Base-by-base conservation (phyloP, 2,797 vertebrate genomes). In the Poeciliopsis gracilis region DNA sequence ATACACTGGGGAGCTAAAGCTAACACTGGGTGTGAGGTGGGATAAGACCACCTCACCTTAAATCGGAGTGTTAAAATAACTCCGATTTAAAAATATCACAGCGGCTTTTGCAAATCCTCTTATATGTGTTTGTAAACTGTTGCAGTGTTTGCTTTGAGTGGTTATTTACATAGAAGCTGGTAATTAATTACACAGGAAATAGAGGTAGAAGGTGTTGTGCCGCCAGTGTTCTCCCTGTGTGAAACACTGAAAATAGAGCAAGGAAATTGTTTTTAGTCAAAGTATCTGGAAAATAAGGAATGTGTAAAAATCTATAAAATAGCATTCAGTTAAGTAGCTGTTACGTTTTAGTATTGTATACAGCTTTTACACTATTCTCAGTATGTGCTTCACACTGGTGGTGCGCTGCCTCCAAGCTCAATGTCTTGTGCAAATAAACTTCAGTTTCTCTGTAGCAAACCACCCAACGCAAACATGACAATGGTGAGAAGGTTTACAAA, bases 121-220 rank as follows among this genome's bases (percentile, higher is more conserved):
- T 63, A 36, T 66, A 11, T 23, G 33, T 5, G 23, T 38, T 38
- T 36, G 18, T 20, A 36, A 66, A 66, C 61, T 10, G 61, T 63
- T 63, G 16, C 16, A 20, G 38, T 67, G 30, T 67, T 67, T 41
- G 36, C 10, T 41, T 41, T 41, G 36, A 20, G 63, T 41, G 20
- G 11, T 23, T 67, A 25, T 41, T 41, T 67, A 41, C 18, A 67
- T 11, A 12, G 1, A 67, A 2, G 63, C 10, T 18, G 18, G 41
- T 25, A 4, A 23, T 12, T 67, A 67, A 41, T 67, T 67, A 41
- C 63, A 67, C 63, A 67, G 63, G 63, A 67, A 67, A 67, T 41
- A 9, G 36, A 67, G 0, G 20, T 13, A 67, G 33, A 36, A 38
- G 61, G 61, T 66, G 61, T 36, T 36, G 33, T 63, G 61, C 61